Percentiles rank a stretch among this genome's conserved stretches.
phyloP scores from a whole-genome alignment of 2,113 vertebrate genomes.

The Puntigrus tetrazona region DNA sequence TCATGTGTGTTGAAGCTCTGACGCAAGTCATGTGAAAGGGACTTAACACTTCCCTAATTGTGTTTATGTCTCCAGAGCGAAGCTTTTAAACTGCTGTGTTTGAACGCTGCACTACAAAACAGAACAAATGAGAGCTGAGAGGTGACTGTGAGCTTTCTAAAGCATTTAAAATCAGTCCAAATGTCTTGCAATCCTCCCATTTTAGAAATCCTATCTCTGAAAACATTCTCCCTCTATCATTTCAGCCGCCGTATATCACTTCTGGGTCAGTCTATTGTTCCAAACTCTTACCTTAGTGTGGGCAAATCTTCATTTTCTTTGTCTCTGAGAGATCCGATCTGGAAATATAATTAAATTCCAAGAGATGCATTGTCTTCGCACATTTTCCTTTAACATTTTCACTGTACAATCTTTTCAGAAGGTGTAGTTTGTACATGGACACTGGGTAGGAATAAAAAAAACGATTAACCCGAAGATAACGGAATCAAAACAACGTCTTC shows the following conservation, averaged over 20 bases:
- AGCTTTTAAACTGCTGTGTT: slow-evolving; percentile 9
- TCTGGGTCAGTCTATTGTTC: slow-evolving; percentile 5
- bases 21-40: slow-evolving; percentile 9
- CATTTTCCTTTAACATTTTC: not conserved
- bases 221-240: slow-evolving; percentile 33
- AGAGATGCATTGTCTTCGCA: slow-evolving; percentile 17
- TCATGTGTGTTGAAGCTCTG: slow-evolving; percentile 2
- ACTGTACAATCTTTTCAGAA: not conserved
- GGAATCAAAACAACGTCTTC: not conserved
- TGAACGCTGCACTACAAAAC: not conserved
- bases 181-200: slow-evolving; percentile 34
- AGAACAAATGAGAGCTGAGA: not conserved
- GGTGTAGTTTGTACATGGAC: not conserved
- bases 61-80: not conserved
- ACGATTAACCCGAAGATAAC: not conserved
- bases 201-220: slow-evolving; percentile 34
- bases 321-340: slow-evolving; percentile 12
- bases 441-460: not conserved
- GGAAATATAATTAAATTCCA: slow-evolving; percentile 25
- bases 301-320: not conserved
- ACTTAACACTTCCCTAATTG: not conserved
- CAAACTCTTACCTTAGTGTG: slow-evolving; percentile 17
- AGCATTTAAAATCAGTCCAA: not conserved
- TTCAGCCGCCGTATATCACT: not conserved
- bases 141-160: slow-evolving; percentile 20